Conservation (phyloP, 2,888 invertebrate genomes). For the Latrodectus elegans region DNA sequence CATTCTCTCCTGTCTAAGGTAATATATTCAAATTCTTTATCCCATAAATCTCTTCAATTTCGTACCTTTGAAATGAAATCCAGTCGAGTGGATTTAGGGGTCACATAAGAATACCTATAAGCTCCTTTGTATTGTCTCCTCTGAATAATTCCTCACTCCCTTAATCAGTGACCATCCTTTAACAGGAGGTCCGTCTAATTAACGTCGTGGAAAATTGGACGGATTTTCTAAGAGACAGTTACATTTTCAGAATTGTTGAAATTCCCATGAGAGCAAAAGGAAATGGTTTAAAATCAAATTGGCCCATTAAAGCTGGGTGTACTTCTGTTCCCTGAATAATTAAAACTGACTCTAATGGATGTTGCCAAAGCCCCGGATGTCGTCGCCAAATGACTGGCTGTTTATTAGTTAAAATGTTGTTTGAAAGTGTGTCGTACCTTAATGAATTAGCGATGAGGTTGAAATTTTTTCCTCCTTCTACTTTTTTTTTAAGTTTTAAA, state of each 20-base stretch:
- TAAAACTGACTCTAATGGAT: slow-evolving; percentile 48
- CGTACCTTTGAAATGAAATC: neutral
- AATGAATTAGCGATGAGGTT: neutral
- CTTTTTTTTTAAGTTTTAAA: no score
- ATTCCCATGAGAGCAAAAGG: slow-evolving; percentile 18
- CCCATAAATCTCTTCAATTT: no score
- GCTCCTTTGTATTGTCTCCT: neutral
- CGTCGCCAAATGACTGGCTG: slow-evolving; percentile 8
- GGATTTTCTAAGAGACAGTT: slow-evolving; percentile 47
- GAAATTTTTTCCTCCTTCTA: no score
- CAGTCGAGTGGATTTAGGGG: neutral
- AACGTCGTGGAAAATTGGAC: slow-evolving; percentile 46
- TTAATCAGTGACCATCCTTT: slow-evolving; percentile 41
- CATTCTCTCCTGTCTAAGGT: no score
- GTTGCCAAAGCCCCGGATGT: slow-evolving; percentile 14
- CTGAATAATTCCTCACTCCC: slow-evolving; percentile 30
- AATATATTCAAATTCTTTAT: no score
- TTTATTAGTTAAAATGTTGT: slow-evolving; percentile 45
- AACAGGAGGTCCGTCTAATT: slow-evolving; percentile 29
- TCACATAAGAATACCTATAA: neutral
- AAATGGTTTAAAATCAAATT: slow-evolving; percentile 53
- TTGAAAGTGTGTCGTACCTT: slow-evolving; percentile 9
- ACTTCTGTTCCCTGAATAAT: slow-evolving; percentile 39
- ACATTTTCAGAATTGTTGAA: slow-evolving; percentile 54
- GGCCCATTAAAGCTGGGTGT: slow-evolving; percentile 36